Percentiles rank a stretch among this genome's conserved stretches.
Conservation (phyloP, 2,113 vertebrate species). For the Reinhardtius hippoglossoides region DNA sequence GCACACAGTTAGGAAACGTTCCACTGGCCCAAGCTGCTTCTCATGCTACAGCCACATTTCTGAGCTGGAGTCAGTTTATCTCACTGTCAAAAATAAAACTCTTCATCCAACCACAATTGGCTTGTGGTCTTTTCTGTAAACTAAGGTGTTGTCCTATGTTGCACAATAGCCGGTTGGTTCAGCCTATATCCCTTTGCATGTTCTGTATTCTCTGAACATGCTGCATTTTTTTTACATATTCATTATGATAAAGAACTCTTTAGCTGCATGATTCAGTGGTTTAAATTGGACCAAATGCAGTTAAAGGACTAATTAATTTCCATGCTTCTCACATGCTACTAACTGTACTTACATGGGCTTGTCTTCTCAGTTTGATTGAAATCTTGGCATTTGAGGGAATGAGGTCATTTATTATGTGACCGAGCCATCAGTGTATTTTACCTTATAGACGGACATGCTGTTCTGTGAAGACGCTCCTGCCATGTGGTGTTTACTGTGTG, state of each 20-base stretch:
- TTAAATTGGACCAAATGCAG: neutral
- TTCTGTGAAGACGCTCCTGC: neutral
- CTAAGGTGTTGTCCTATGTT: neutral
- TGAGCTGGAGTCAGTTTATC: neutral
- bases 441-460: neutral
- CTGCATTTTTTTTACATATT: too few species aligned
- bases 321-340: neutral
- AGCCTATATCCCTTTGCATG: too few species aligned
- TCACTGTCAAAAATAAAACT: neutral
- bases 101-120: neutral
- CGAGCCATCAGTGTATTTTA: neutral
- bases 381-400: neutral
- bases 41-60: neutral
- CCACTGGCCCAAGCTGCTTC: neutral
- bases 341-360: neutral
- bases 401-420: neutral
- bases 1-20: neutral
- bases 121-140: neutral
- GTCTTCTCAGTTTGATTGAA: slow-evolving; percentile 4
- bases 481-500: slow-evolving; percentile 1
- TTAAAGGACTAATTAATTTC: neutral
- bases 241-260: too few species aligned
- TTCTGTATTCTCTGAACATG: neutral
- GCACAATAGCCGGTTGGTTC: neutral
- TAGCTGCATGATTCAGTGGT: neutral